Evolutionary conservation across 92 coral and sea anemone genomes (phyloP).

Genomic region (Actinernus sp.): DNA sequence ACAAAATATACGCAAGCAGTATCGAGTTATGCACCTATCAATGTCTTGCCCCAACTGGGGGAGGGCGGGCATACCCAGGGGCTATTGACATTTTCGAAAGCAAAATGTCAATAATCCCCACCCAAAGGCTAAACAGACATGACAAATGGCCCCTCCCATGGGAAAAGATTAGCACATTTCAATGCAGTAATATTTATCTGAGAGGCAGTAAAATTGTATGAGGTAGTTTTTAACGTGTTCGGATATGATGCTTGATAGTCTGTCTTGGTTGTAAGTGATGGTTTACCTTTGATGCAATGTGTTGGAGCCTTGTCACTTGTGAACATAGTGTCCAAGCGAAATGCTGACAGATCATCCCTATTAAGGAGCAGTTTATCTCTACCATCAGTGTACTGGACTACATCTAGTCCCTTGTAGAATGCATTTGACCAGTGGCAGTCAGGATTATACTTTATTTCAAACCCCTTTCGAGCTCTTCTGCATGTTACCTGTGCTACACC

Average conservation of each 20-base stretch:
- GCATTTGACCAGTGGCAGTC: constrained; percentile 67
- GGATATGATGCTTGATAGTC: constrained; percentile 26
- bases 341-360: constrained; percentile 51
- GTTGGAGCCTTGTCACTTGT: constrained; percentile 19
- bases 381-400: constrained; percentile 48
- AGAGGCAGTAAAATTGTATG: constrained; percentile 27
- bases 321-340: constrained; percentile 42
- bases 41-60: no score
- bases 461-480: constrained; percentile 58
- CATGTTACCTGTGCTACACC: constrained; percentile 55
- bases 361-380: constrained; percentile 14
- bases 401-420: constrained; percentile 52
- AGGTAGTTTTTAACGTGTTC: constrained; percentile 28
- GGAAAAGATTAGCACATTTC: no score
- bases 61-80: no score
- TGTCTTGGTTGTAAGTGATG: constrained; percentile 32
- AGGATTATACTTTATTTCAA: constrained; percentile 52
- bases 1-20: no score
- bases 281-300: constrained; percentile 13
- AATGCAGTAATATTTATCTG: no score
- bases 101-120: no score
- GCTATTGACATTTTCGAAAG: no score
- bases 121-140: no score
- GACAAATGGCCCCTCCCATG: no score
- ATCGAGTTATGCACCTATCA: no score